Percentiles rank a stretch among this genome's conserved stretches.
Conservation (phyloP, 2,797 vertebrate genomes). For the Lacerta bilineata region DNA sequence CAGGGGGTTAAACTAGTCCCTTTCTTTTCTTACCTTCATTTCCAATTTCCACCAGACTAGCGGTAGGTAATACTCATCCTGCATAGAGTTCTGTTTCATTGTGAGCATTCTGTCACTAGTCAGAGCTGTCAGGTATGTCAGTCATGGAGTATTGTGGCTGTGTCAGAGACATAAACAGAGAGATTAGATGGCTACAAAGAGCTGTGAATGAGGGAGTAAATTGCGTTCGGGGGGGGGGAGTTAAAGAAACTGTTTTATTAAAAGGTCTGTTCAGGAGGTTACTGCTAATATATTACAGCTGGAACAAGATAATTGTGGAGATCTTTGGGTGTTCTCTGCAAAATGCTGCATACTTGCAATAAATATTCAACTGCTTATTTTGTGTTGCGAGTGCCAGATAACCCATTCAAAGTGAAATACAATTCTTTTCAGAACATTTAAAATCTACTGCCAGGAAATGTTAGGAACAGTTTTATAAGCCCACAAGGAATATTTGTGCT, state of each 20-base stretch:
- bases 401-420: slow-evolving; percentile 72
- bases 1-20: slow-evolving; percentile 64
- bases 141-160: slow-evolving; percentile 79
- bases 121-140: slow-evolving; percentile 83
- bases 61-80: slow-evolving; percentile 76
- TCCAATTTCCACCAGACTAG: slow-evolving; percentile 65
- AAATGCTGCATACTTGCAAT: slow-evolving; percentile 72
- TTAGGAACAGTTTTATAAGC: slow-evolving; percentile 73
- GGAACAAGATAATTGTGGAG: slow-evolving; percentile 81
- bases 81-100: slow-evolving; percentile 73
- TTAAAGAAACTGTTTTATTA: slow-evolving; percentile 82
- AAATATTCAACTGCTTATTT: slow-evolving; percentile 81
- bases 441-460: slow-evolving; percentile 66
- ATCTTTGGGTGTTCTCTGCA: slow-evolving; percentile 81
- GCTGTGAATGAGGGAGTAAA: slow-evolving; percentile 79
- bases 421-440: slow-evolving; percentile 73
- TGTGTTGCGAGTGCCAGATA: slow-evolving; percentile 76
- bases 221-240: slow-evolving; percentile 78
- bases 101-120: slow-evolving; percentile 76
- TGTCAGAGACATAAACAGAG: slow-evolving; percentile 81
- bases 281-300: slow-evolving; percentile 82
- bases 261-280: slow-evolving; percentile 80
- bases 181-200: slow-evolving; percentile 82
- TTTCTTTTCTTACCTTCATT: slow-evolving; percentile 68
- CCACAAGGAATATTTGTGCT: slow-evolving; percentile 69